Percentiles rank a stretch among this genome's conserved stretches.
Evolutionary conservation across 1,140 invertebrate species (phyloP).

Genomic region (Drosophila eugracilis): DNA sequence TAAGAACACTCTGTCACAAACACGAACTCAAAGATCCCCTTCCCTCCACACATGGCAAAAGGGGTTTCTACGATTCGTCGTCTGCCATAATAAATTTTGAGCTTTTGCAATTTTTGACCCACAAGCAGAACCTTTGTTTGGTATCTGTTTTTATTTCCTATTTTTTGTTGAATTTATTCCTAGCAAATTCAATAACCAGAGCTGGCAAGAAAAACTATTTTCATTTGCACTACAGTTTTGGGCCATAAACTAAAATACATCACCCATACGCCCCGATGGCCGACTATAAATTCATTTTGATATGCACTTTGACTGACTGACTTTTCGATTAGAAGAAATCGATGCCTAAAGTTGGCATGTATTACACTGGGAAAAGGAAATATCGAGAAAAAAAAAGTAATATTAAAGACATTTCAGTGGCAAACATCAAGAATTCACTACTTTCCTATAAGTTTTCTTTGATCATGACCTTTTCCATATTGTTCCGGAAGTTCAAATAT

Average conservation of each 20-base stretch:
- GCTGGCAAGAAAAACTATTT: conserved; percentile 41
- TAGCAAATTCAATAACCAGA: conserved; percentile 37
- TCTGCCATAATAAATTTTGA: conserved; percentile 41
- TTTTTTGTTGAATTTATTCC: conserved; percentile 11
- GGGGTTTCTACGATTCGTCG: conserved; percentile 6
- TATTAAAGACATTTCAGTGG: too few species aligned
- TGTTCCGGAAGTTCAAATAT: not conserved
- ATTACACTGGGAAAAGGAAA: too few species aligned
- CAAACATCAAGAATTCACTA: too few species aligned
- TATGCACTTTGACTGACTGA: conserved; percentile 78
- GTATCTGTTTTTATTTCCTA: not conserved
- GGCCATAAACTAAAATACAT: conserved; percentile 57
- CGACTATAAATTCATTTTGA: conserved; percentile 54
- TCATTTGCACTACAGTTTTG: conserved; percentile 46
- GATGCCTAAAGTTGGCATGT: too few species aligned
- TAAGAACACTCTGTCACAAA: conserved; percentile 34
- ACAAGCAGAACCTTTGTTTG: conserved; percentile 18
- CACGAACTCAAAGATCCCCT: conserved; percentile 18
- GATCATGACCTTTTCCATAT: not conserved
- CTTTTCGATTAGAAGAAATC: conserved; percentile 61
- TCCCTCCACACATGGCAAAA: conserved; percentile 4
- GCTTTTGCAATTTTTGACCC: conserved; percentile 49
- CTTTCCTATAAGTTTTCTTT: too few species aligned
- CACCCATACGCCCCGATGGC: conserved; percentile 57
- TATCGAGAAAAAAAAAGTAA: not conserved